Percentiles rank a stretch among this genome's conserved stretches.
phyloP scores from a whole-genome alignment of 1,140 invertebrate species.

The Amphibalanus amphitrite region DNA sequence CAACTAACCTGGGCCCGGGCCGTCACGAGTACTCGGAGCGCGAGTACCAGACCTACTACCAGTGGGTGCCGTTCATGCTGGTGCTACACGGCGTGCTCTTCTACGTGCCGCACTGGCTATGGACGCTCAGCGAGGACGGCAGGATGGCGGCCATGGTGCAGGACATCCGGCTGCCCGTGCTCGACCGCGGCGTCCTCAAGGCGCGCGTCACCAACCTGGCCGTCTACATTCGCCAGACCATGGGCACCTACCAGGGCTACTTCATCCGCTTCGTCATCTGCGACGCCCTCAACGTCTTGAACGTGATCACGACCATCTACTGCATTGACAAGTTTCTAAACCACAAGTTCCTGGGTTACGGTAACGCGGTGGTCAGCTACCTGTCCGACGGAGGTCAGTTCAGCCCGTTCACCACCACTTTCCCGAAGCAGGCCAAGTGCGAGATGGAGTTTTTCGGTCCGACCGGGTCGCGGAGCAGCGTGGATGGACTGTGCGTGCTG shows the following conservation, averaged over 20 bases:
- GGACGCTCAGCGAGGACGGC: constrained; percentile 30
- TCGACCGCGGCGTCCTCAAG: not conserved
- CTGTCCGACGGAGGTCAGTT: constrained; percentile 21
- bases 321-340: constrained; percentile 65
- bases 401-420: constrained; percentile 13
- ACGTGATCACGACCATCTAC: constrained; percentile 51
- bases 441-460: constrained; percentile 16
- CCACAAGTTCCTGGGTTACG: constrained; percentile 69
- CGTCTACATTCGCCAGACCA: not conserved
- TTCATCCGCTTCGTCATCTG: constrained; percentile 29
- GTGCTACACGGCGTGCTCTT: constrained; percentile 22
- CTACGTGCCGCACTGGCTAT: constrained; percentile 23
- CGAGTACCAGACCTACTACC: constrained; percentile 65
- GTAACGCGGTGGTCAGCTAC: constrained; percentile 22
- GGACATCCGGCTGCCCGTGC: not conserved
- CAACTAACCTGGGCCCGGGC: constrained; percentile 20
- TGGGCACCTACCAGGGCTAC: constrained; percentile 7
- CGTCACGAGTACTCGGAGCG: constrained; percentile 47
- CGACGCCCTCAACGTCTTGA: constrained; percentile 35
- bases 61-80: constrained; percentile 40
- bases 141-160: not conserved
- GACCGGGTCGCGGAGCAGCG: constrained; percentile 18
- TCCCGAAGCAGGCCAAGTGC: constrained; percentile 18
- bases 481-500: constrained; percentile 73
- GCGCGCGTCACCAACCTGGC: not conserved